Base-by-base conservation (phyloP, 2,797 vertebrate genomes). In the Lepus townsendii region DNA sequence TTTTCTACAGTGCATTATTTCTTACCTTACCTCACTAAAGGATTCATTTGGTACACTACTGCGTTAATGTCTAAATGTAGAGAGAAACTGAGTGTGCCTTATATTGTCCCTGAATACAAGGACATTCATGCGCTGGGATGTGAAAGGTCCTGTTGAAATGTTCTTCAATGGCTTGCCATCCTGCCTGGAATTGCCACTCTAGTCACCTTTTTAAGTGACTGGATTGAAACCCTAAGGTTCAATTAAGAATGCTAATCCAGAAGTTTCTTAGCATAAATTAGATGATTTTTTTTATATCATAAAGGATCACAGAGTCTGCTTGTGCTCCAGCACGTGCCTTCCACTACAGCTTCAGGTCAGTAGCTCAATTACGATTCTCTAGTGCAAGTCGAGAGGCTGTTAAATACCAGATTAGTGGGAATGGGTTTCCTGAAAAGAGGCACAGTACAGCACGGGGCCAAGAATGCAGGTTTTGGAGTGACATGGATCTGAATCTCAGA, bases 111-210 rank as follows among this genome's bases (percentile, higher is more conserved):
- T 90, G 93, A 73, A 65, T 66, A 82, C 52, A 66, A 85, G 65
- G 54, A 63, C 8, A 77, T 9, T 22, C 22, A 62, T 60, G 35
- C 72, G 35, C 47, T 90, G 7, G 80, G 63, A 65, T 78, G 57
- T 84, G 38, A 90, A 93, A 90, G 24, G 65, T 75, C n/a, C 32
- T 83, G 26, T 63, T 95, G 62, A 85, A 88, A 92, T 65, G 30
- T 83, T 82, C 50, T 87, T 95, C 35, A 50, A 75, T 75, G 72
- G 22, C n/a, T 83, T 83, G 17, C 13, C 57, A 77, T 73, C 69
- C 84, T 91, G 50, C 20, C 50, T 83, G 38, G 26, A 72, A 96
- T 65, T 87, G 13, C 3, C 17, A n/a, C 16, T 91, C 47, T 73
- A 50, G 47, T 93, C 50, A 93, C 42, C 4, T 75, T 14, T 79